Evolutionary conservation across 2,113 vertebrate genomes (phyloP).

Genomic region (Elaphurus davidianus): DNA sequence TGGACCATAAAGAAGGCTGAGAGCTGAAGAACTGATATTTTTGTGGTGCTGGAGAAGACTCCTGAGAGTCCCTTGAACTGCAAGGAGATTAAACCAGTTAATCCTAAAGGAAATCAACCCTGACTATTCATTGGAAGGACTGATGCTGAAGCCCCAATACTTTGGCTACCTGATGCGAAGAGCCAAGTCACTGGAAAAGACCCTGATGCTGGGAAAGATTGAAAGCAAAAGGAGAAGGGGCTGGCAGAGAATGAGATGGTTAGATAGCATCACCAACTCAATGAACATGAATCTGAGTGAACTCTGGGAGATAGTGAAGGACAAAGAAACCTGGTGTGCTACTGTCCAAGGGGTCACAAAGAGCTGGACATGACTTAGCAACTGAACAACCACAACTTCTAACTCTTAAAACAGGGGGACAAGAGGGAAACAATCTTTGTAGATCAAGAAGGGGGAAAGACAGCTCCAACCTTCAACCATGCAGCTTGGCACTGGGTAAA

Average conservation of each 20-base stretch:
- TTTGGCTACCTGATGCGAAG: not conserved
- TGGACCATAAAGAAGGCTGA: not conserved
- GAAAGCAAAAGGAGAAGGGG: not conserved
- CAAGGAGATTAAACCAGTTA: not conserved
- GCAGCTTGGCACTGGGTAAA: not conserved
- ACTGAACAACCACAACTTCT: not conserved
- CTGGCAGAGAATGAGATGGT: not conserved
- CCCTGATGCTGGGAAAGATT: not conserved
- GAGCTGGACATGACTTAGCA: not conserved
- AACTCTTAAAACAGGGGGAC: not conserved
- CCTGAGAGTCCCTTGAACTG: not conserved
- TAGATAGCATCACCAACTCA: not conserved
- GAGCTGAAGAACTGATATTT: not conserved
- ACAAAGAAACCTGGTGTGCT: not conserved
- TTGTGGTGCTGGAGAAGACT: not conserved
- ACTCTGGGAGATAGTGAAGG: not conserved
- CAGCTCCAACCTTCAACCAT: accelerated
- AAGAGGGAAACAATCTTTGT: not conserved
- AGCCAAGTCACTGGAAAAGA: not conserved
- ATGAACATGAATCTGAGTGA: not conserved
- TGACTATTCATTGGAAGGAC: not conserved
- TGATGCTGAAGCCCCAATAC: not conserved
- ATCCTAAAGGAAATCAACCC: not conserved
- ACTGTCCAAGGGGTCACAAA: not conserved
- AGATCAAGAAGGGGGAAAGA: too few species aligned